These are phyloP conservation scores for Ammospiza nelsoni DNA, from an alignment of 2,113 vertebrate genomes.

Conservation along the genomic window DNA sequence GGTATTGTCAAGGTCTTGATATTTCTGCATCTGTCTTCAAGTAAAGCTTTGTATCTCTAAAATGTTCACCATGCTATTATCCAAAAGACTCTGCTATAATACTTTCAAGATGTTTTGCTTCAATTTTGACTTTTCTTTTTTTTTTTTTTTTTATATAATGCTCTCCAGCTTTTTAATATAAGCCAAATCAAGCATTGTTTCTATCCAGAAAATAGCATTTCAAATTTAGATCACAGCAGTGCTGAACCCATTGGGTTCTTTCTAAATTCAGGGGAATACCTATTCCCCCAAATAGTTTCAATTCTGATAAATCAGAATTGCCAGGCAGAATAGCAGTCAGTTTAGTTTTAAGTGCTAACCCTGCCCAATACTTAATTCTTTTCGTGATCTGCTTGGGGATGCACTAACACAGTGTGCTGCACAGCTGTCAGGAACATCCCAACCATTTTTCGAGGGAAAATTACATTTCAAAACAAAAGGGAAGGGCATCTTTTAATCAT, in stretches of 20 bases:
- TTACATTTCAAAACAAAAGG: not conserved
- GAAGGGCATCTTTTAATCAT: constrained; percentile 22
- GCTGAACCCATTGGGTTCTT: not conserved
- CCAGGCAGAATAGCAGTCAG: not conserved
- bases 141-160: not conserved
- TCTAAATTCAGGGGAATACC: constrained; percentile 1
- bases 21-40: constrained; percentile 37
- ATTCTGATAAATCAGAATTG: constrained; percentile 6
- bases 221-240: constrained; percentile 13
- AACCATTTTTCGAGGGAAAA: not conserved
- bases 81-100: constrained; percentile 37
- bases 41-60: constrained; percentile 19
- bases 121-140: not conserved
- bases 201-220: constrained; percentile 11
- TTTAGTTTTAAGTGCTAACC: not conserved
- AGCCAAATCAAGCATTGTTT: constrained; percentile 24
- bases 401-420: not conserved
- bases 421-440: not conserved
- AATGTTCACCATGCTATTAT: constrained; percentile 9
- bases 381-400: not conserved
- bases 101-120: constrained; percentile 57
- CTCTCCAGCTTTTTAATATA: constrained; percentile 28
- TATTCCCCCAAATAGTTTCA: constrained; percentile 5
- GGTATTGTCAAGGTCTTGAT: not conserved
- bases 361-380: not conserved